Conservation (phyloP, 2,888 invertebrate species). For the Diarsia rubi region DNA sequence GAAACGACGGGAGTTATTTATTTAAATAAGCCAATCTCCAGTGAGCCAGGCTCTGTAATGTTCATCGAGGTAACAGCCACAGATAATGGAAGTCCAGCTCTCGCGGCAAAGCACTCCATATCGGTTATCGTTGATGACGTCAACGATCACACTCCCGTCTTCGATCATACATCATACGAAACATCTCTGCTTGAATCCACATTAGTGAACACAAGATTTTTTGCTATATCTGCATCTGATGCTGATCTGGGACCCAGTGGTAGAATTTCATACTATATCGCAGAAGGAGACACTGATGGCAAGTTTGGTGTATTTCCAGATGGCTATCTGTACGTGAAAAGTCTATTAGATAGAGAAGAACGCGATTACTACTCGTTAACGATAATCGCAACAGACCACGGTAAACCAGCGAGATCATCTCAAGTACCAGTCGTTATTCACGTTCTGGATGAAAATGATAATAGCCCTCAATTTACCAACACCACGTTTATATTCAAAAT, state of each 20-base stretch:
- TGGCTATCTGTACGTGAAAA: slow-evolving; percentile 97
- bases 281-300: slow-evolving; percentile 95
- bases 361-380: slow-evolving; percentile 97
- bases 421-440: slow-evolving; percentile 97
- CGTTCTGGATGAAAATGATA: slow-evolving; percentile 99
- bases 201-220: slow-evolving; percentile 97
- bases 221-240: slow-evolving; percentile 97
- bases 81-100: slow-evolving; percentile 95
- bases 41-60: slow-evolving; percentile 93
- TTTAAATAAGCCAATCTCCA: slow-evolving; percentile 94
- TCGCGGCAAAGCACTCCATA: slow-evolving; percentile 94
- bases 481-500: slow-evolving; percentile 97
- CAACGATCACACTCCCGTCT: slow-evolving; percentile 98
- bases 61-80: slow-evolving; percentile 95
- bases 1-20: slow-evolving; percentile 97
- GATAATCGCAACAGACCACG: slow-evolving; percentile 96
- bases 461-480: slow-evolving; percentile 97
- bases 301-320: slow-evolving; percentile 99
- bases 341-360: slow-evolving; percentile 96
- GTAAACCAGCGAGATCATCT: slow-evolving; percentile 94
- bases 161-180: slow-evolving; percentile 97
- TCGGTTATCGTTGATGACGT: slow-evolving; percentile 95
- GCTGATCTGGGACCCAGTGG: slow-evolving; percentile 96
- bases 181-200: slow-evolving; percentile 97
- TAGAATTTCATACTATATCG: slow-evolving; percentile 95